phyloP scores from a whole-genome alignment of 2,113 vertebrate genomes.

The Tringa solitaria region DNA sequence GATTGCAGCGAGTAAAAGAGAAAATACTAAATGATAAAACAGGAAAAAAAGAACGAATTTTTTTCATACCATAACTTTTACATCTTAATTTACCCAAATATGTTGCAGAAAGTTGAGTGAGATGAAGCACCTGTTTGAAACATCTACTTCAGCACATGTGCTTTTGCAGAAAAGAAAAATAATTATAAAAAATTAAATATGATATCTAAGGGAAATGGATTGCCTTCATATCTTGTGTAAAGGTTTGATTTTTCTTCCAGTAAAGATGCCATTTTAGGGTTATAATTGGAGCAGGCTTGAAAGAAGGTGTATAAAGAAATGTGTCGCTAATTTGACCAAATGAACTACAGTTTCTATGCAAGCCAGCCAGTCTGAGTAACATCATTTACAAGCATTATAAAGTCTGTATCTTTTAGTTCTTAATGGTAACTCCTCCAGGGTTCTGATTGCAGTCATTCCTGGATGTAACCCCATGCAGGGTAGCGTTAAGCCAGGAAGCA shows the following conservation, averaged over 20 bases:
- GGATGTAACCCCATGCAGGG: background rate
- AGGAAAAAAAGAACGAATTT: background rate
- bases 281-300: conserved; percentile 45
- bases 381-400: background rate
- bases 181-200: background rate
- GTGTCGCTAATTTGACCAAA: conserved; percentile 48
- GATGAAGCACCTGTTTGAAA: background rate
- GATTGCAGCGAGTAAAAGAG: background rate
- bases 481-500: background rate
- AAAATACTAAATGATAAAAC: background rate
- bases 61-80: background rate
- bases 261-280: conserved; percentile 52
- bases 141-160: background rate
- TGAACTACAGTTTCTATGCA: conserved; percentile 34
- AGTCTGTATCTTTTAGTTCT: background rate
- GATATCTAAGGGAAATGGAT: background rate
- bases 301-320: conserved; percentile 55
- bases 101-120: background rate
- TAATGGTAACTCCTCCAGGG: background rate
- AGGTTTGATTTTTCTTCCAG: background rate
- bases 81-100: background rate
- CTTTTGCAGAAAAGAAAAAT: background rate
- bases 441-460: background rate
- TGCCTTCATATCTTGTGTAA: conserved; percentile 28
- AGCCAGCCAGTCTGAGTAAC: background rate